A percentile compares a stretch with the other conserved stretches of the same genome.
Conservation (phyloP, 2,113 vertebrate genomes). For the Erythrolamprus reginae region DNA sequence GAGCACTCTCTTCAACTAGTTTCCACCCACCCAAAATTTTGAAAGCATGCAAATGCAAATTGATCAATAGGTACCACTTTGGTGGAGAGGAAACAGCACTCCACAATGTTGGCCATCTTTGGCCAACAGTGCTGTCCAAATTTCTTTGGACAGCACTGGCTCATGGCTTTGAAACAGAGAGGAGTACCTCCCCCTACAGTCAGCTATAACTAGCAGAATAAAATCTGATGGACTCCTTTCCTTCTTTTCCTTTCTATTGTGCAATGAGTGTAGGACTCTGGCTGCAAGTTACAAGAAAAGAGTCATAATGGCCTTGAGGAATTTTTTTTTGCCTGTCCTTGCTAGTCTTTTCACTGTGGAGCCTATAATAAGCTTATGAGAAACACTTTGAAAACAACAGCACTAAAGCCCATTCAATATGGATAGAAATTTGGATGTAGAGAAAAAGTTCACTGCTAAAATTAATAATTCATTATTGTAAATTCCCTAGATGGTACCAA, state of each 20-base stretch:
- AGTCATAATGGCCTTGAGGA: neutral
- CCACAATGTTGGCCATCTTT: no score
- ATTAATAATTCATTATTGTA: neutral
- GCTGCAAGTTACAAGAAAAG: neutral
- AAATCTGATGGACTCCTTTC: neutral
- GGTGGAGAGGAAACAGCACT: neutral
- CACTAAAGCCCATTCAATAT: neutral
- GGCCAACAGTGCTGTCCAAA: no score
- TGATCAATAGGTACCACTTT: neutral
- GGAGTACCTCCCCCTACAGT: neutral
- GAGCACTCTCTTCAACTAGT: neutral
- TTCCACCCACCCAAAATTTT: neutral
- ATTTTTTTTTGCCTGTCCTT: neutral
- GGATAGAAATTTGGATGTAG: neutral
- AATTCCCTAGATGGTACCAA: neutral
- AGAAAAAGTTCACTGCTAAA: neutral
- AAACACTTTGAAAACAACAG: neutral
- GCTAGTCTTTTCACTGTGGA: neutral
- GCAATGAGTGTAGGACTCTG: neutral
- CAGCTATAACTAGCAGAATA: neutral
- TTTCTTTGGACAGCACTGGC: neutral
- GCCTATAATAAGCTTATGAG: neutral
- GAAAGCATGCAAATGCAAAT: neutral
- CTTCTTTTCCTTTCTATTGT: neutral
- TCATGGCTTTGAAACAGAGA: neutral